Evolutionary conservation across 2,888 invertebrate genomes (phyloP).

Genomic region (Patella ulyssiponensis): DNA sequence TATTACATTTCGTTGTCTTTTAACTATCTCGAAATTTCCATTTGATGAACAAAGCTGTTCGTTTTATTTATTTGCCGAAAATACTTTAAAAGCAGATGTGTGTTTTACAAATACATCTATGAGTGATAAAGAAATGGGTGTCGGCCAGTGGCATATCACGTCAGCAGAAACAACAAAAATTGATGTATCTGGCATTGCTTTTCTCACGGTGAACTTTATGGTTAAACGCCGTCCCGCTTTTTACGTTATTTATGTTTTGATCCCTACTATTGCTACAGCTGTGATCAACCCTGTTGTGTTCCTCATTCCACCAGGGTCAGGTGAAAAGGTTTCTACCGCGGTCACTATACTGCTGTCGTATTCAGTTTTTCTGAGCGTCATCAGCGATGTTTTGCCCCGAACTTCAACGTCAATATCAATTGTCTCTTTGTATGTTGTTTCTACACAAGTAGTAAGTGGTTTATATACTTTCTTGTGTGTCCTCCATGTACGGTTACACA

Average conservation of each 20-base stretch:
- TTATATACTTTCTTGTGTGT: not conserved
- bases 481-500: not conserved
- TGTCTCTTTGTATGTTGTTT: not conserved
- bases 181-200: not conserved
- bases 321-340: not conserved
- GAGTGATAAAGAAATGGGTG: not conserved
- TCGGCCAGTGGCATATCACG: not conserved
- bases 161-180: not conserved
- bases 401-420: constrained; percentile 1
- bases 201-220: not conserved
- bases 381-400: not conserved
- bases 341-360: not conserved
- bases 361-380: not conserved
- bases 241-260: not conserved
- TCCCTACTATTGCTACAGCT: not conserved
- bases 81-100: not conserved
- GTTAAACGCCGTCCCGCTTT: not conserved
- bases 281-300: not conserved
- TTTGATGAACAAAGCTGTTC: not conserved
- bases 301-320: not conserved
- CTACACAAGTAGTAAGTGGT: constrained; percentile 1
- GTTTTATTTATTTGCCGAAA: not conserved
- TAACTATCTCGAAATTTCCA: not conserved
- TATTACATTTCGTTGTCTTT: not conserved
- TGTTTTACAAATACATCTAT: not conserved